Evolutionary conservation across 2,113 vertebrate genomes (phyloP).

Genomic region (Leucoraja erinaceus): DNA sequence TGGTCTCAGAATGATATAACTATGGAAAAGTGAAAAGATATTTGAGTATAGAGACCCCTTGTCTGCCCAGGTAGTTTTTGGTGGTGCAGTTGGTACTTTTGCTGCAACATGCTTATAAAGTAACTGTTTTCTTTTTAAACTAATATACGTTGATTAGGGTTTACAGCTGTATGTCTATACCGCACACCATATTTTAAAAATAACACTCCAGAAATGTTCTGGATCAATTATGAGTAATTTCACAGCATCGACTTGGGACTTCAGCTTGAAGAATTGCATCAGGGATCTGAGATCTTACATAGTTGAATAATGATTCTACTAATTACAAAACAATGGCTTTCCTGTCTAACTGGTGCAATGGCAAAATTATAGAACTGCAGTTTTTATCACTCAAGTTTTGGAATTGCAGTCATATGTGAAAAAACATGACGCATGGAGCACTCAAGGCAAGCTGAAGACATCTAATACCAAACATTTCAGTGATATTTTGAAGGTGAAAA

Average conservation of each 20-base stretch:
- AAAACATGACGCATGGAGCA: slow-evolving; percentile 54
- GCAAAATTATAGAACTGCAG: slow-evolving; percentile 41
- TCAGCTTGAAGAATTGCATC: slow-evolving; percentile 43
- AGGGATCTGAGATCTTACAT: slow-evolving; percentile 48
- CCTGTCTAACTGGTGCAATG: slow-evolving; percentile 44
- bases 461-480: slow-evolving; percentile 53
- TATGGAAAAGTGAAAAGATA: not conserved
- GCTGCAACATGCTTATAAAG: not conserved
- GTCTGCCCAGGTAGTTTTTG: not conserved
- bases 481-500: slow-evolving; percentile 38
- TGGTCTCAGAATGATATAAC: not conserved
- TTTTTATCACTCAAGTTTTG: slow-evolving; percentile 51
- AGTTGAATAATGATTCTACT: slow-evolving; percentile 49
- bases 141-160: not conserved
- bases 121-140: not conserved
- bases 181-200: not conserved
- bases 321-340: slow-evolving; percentile 47
- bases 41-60: not conserved
- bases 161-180: not conserved
- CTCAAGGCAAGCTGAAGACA: slow-evolving; percentile 32
- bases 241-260: not conserved
- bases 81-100: not conserved
- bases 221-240: not conserved
- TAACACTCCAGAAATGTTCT: not conserved
- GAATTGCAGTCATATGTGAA: slow-evolving; percentile 53